These are phyloP conservation scores for Athetis lepigone DNA, from an alignment of 2,888 invertebrate genomes.

Conservation along the genomic window DNA sequence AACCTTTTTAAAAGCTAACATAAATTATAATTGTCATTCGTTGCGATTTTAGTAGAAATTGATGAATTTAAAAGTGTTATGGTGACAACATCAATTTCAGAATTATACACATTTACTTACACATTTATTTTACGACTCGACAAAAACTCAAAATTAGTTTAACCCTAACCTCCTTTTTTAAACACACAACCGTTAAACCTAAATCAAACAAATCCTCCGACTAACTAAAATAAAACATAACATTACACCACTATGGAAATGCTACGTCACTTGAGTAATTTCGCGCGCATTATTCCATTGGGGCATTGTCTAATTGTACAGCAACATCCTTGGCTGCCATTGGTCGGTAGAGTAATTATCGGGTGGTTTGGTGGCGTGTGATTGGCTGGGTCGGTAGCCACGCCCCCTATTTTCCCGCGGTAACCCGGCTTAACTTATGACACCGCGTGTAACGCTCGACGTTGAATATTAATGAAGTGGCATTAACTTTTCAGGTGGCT, in stretches of 20 bases:
- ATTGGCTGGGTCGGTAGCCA: conserved; percentile 76
- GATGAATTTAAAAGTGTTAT: too few relatives aligned
- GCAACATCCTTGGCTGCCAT: conserved; percentile 71
- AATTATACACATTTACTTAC: too few relatives aligned
- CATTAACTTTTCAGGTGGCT: conserved; percentile 74
- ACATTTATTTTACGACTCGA: too few relatives aligned
- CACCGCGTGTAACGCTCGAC: conserved; percentile 77
- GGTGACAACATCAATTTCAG: too few relatives aligned
- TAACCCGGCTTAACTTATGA: conserved; percentile 70
- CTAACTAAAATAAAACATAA: conserved; percentile 66
- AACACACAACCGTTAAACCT: conserved; percentile 32
- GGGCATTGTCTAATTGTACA: conserved; percentile 74
- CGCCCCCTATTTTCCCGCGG: conserved; percentile 80
- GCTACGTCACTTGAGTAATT: conserved; percentile 65
- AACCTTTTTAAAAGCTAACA: too few relatives aligned
- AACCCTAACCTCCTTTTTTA: too few relatives aligned
- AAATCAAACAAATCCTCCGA: conserved; percentile 55
- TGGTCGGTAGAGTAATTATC: conserved; percentile 72
- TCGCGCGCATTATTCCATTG: conserved; percentile 71
- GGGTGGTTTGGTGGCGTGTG: conserved; percentile 68
- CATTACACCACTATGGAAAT: conserved; percentile 62
- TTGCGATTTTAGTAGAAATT: too few relatives aligned
- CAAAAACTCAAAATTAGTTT: too few relatives aligned
- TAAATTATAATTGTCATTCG: too few relatives aligned
- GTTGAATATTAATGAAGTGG: conserved; percentile 84